These are phyloP conservation scores for Berghia stephanieae DNA, from an alignment of 1,140 invertebrate species.

Conservation along the genomic window DNA sequence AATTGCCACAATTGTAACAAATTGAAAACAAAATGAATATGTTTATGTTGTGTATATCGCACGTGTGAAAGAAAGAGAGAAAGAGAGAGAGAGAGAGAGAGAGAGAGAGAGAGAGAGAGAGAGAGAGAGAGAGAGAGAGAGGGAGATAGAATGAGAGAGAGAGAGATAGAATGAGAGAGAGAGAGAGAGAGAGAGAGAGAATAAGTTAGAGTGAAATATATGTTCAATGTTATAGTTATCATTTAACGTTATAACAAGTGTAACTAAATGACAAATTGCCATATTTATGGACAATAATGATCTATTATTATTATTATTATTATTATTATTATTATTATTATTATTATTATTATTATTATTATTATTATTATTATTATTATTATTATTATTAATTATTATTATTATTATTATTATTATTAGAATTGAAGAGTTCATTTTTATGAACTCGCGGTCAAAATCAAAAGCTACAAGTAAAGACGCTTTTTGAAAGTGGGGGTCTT, in stretches of 20 bases:
- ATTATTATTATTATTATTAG: background rate
- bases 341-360: background rate
- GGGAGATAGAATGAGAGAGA: slow-evolving; percentile 4
- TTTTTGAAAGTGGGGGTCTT: no score
- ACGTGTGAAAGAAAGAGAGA: background rate
- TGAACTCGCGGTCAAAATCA: no score
- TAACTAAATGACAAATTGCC: background rate
- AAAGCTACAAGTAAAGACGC: no score
- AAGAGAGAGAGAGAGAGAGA: background rate
- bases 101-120: background rate
- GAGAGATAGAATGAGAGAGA: background rate
- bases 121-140: slow-evolving; percentile 12
- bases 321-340: background rate
- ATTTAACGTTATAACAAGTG: background rate
- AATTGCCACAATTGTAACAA: background rate
- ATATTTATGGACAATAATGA: background rate
- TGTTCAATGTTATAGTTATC: background rate
- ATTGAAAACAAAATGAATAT: background rate
- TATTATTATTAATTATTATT: background rate
- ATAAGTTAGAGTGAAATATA: background rate
- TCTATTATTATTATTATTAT: background rate
- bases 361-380: background rate
- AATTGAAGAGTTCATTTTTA: background rate
- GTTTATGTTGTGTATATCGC: no score
- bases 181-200: background rate